Evolutionary conservation across 2,797 vertebrate species (phyloP), one percentile per base, ranked within the genome.

Genomic region (Bradypus variegatus): DNA sequence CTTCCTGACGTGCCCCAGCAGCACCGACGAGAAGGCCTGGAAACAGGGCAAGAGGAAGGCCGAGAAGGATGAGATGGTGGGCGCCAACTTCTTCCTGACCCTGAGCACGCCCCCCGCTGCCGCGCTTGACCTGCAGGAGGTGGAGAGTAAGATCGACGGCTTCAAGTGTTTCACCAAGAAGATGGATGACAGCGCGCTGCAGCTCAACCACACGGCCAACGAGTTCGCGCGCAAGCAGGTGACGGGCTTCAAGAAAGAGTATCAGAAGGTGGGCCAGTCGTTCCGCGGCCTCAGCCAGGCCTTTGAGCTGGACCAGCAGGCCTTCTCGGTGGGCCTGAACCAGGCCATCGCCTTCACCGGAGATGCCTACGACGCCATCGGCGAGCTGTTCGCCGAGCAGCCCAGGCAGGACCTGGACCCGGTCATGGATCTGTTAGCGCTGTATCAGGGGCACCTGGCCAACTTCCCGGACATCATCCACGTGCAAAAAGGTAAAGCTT

Each of bases 381-480:
- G 99, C 76, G 99, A 99, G 94, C 98, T 98, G 96, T 99, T 99
- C 93, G 98, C 98, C 0, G 98, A 99, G 95, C 99, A 99, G 96
- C 99, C 99, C 55, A 97, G 98, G 91, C 99, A 98, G 96, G 99
- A 99, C 95, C 97, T 99, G 45, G 98, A 99, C 94, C 98, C 98
- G 0, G 98, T 99, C 95, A 98, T 99, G 98, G 99, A 99, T 97
- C 98, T 99, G 96, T 97, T 99, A 97, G 98, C 98, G 0, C 98
- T 99, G 29, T 99, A 99, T 97, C 99, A 99, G 96, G 99, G 99
- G 70, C 99, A 99, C 96, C 98, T 99, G 96, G 98, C 98, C 95
- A 99, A 99, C 97, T 99, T 99, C 94, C 99, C 99, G 38, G 99
- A 99, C 95, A 99, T 99, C 98, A 99, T 99, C 97, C 99, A 99